Evolutionary conservation across 35 echinoderm and acorn worm species (phyloP), one percentile per base, ranked within the genome.

Genomic region (Nesometra sesokonis): DNA sequence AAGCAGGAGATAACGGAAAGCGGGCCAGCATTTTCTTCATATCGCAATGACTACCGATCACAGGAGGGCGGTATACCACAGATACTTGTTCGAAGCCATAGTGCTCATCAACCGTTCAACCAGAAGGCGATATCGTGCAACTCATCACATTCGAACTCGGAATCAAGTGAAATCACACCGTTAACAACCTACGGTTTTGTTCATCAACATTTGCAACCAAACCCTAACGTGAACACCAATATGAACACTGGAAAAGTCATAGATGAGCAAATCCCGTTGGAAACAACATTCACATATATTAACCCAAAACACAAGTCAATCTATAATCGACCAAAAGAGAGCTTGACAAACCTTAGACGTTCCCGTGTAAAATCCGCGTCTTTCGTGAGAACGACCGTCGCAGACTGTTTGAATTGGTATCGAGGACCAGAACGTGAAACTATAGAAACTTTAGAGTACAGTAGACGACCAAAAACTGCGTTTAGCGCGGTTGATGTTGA

Each of bases 131-230:
- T 23, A 39, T 30, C 34, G 46, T 0, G 34, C 85, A 21, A 80
- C 82, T 43, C 83, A 90, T 13, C 27, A 31, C 17, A 86, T 85
- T 91, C 91, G 0, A 87, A 85, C 38, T 37, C 80, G 33, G 93
- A 92, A 29, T 83, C 82, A 29, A 87, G 86, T 40, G 90, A 94
- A 32, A 32, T 33, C 3, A 86, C 82, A n/a, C 91, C 91, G 37
- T 31, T 93, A 29, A 99, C 96, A 27, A 92, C 96, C 13, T 99
- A 99, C 79, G 78, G 86, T 27, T 87, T 90, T 47, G 76, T 87
- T 31, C 93, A 99, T 40, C 78, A 90, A 46, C 96, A 99, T 88
- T 57, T 43, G 4, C 96, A 99, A 82, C 96, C 96, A 8, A 99
- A 99, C 52, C 88, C 87, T 17, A 83, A 85, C 9, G 78, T 99